Evolutionary conservation across 2,797 vertebrate species (phyloP).

Genomic region (Hemibagrus guttatus): DNA sequence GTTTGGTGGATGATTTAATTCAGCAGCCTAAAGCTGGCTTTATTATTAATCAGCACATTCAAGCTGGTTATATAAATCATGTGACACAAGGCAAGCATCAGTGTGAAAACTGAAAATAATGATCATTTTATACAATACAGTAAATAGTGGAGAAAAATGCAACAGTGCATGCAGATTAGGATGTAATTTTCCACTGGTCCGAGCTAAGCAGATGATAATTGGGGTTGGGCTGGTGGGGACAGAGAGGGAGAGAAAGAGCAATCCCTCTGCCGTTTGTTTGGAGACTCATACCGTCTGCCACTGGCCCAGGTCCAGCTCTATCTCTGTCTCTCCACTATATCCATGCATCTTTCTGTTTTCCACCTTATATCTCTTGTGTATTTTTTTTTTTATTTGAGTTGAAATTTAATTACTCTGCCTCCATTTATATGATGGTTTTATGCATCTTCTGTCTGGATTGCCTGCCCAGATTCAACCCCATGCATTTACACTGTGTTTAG

Average conservation of each 20-base stretch:
- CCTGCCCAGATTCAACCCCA: background rate
- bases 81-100: background rate
- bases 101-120: slow-evolving; percentile 13
- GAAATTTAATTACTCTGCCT: background rate
- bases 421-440: slow-evolving; percentile 7
- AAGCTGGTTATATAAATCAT: background rate
- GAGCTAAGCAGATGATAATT: background rate
- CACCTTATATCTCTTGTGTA: slow-evolving; percentile 28
- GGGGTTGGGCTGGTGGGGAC: background rate
- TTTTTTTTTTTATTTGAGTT: slow-evolving; percentile 30
- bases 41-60: background rate
- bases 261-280: slow-evolving; percentile 38
- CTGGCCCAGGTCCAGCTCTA: slow-evolving; percentile 39
- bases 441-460: background rate
- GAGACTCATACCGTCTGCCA: slow-evolving; percentile 35
- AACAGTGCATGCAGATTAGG: slow-evolving; percentile 12
- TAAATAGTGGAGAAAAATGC: background rate
- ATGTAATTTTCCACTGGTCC: slow-evolving; percentile 3
- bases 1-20: slow-evolving; percentile 24
- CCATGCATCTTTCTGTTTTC: slow-evolving; percentile 35
- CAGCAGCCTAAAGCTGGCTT: slow-evolving; percentile 6
- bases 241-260: slow-evolving; percentile 12
- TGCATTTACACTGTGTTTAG: background rate
- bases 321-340: background rate
- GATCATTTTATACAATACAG: background rate